phyloP scores from a whole-genome alignment of 2,797 vertebrate species.

The Hippoglossus hippoglossus region DNA sequence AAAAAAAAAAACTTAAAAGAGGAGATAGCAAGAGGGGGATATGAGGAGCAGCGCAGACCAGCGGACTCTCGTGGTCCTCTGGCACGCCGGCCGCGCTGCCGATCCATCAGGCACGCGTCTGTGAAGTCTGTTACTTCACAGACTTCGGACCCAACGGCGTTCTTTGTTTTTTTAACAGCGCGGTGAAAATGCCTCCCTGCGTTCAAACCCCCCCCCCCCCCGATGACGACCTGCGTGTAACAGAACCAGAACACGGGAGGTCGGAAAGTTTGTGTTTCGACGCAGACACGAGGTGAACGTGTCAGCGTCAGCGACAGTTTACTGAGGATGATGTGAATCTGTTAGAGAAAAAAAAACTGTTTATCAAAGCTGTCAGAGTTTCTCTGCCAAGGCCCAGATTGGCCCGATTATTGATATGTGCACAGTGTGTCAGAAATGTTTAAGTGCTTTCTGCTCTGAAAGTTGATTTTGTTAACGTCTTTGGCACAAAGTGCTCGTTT shows the following conservation, averaged over 20 bases:
- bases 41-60: too few relatives aligned
- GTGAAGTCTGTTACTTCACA: too few relatives aligned
- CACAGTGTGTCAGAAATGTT: conserved; percentile 37
- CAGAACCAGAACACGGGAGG: conserved; percentile 2
- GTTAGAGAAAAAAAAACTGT: conserved; percentile 62
- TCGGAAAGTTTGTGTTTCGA: neutral
- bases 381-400: conserved; percentile 58
- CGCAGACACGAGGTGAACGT: conserved; percentile 35
- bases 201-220: too few relatives aligned
- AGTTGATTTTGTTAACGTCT: conserved; percentile 50
- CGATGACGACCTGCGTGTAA: conserved; percentile 31
- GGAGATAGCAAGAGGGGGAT: conserved; percentile 20
- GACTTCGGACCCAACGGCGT: neutral
- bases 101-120: too few relatives aligned
- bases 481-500: conserved; percentile 44
- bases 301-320: conserved; percentile 46
- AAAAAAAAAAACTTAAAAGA: conserved; percentile 31
- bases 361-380: conserved; percentile 68
- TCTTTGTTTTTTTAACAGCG: too few relatives aligned
- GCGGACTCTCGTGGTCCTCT: conserved; percentile 49
- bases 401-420: conserved; percentile 55
- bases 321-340: conserved; percentile 62
- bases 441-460: conserved; percentile 49
- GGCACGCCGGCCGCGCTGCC: conserved; percentile 24
- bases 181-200: too few relatives aligned